Conservation (phyloP, 2,113 vertebrate species). For the Epinephelus moara region DNA sequence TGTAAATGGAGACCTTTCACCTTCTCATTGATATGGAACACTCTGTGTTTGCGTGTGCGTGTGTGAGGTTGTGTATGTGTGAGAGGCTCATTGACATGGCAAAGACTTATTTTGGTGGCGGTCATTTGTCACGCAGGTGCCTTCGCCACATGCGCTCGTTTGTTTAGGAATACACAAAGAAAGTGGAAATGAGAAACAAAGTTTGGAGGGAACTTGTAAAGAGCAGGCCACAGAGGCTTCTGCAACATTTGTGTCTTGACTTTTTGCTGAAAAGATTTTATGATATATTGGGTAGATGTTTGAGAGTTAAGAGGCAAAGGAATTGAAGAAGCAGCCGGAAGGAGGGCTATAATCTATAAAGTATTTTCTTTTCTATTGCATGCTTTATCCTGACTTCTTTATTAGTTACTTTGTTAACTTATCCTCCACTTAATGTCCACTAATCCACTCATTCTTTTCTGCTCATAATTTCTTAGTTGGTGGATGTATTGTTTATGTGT, state of each 20-base stretch:
- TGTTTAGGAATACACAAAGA: slow-evolving; percentile 60
- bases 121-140: slow-evolving; percentile 79
- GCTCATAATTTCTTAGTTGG: slow-evolving; percentile 25
- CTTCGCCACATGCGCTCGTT: slow-evolving; percentile 36
- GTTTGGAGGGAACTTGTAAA: slow-evolving; percentile 20
- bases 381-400: slow-evolving; percentile 1
- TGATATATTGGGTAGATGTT: not conserved
- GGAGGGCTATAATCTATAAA: too few species aligned
- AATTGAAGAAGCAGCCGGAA: not conserved
- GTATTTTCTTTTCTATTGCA: not conserved
- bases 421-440: slow-evolving; percentile 1
- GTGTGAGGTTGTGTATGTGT: slow-evolving; percentile 58
- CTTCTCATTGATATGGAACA: slow-evolving; percentile 85
- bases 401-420: slow-evolving; percentile 3
- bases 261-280: not conserved
- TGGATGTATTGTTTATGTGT: slow-evolving; percentile 32
- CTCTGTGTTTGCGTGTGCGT: slow-evolving; percentile 73
- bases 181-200: slow-evolving; percentile 31
- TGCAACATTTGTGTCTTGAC: not conserved
- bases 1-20: slow-evolving; percentile 88
- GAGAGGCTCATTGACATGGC: slow-evolving; percentile 79
- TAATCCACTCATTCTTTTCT: slow-evolving; percentile 9
- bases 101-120: slow-evolving; percentile 72
- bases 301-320: not conserved
- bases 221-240: not conserved